These are phyloP conservation scores for Limnephilus marmoratus DNA, from an alignment of 2,888 invertebrate genomes.

Conservation along the genomic window DNA sequence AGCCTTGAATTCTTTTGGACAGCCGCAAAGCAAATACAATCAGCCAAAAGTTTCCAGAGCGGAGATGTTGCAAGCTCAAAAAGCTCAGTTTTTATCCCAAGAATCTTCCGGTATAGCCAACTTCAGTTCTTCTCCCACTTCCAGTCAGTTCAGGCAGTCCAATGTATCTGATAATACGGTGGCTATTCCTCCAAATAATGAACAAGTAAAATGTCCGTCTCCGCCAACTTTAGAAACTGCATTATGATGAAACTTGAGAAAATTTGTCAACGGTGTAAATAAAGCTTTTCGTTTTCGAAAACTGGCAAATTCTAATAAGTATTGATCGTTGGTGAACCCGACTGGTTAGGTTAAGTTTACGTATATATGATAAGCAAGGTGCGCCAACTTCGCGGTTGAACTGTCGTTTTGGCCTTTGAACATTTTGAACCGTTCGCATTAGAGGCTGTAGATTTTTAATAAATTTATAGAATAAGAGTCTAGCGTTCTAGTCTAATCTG, in stretches of 20 bases:
- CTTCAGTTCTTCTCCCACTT: conserved; percentile 8
- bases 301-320: conserved; percentile 8
- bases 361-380: background rate
- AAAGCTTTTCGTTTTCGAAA: conserved; percentile 37
- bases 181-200: conserved; percentile 42
- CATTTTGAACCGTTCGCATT: conserved; percentile 31
- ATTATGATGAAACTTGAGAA: conserved; percentile 73
- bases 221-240: conserved; percentile 81
- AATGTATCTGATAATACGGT: conserved; percentile 29
- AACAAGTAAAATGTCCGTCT: conserved; percentile 68
- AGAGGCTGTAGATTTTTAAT: conserved; percentile 38
- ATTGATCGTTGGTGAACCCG: conserved; percentile 12
- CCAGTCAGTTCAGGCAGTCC: conserved; percentile 36
- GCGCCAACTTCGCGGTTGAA: conserved; percentile 28
- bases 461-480: conserved; percentile 33
- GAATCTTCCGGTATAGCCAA: conserved; percentile 67
- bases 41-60: conserved; percentile 71
- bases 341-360: background rate
- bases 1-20: conserved; percentile 58
- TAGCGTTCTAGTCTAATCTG: conserved; percentile 54
- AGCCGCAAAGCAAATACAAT: conserved; percentile 53
- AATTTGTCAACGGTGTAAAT: conserved; percentile 39
- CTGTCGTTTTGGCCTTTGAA: conserved; percentile 5
- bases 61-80: conserved; percentile 79
- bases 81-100: conserved; percentile 78